phyloP scores from a whole-genome alignment of 2,113 vertebrate genomes.

The Oreochromis tanganicae region DNA sequence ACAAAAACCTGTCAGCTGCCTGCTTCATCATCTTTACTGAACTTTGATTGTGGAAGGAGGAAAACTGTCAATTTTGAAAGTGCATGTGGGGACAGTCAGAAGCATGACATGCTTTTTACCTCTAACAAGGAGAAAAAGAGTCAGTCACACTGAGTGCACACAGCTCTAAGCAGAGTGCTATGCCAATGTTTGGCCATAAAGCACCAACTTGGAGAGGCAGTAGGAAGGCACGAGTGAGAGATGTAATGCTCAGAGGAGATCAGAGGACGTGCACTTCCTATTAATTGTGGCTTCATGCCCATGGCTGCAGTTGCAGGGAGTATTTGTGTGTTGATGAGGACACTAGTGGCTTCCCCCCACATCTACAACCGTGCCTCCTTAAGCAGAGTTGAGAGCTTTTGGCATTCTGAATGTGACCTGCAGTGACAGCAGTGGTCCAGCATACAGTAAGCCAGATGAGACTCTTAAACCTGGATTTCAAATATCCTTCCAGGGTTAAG shows the following conservation, averaged over 20 bases:
- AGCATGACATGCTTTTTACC: not conserved
- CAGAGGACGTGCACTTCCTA: not conserved
- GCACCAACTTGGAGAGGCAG: not conserved
- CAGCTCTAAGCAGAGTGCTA: not conserved
- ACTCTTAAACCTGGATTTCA: not conserved
- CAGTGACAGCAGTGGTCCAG: conserved; percentile 1
- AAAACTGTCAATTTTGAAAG: not conserved
- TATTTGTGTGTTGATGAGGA: conserved; percentile 3
- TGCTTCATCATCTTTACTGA: not conserved
- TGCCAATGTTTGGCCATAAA: not conserved
- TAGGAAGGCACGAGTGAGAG: not conserved
- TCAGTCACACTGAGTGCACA: not conserved
- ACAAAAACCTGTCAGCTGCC: not conserved
- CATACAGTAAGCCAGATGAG: not conserved
- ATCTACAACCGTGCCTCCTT: not conserved
- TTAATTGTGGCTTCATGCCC: conserved; percentile 42
- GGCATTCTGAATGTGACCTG: conserved; percentile 9
- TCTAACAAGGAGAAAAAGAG: not conserved
- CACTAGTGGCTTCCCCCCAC: not conserved
- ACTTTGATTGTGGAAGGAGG: not conserved
- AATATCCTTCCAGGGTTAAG: not conserved
- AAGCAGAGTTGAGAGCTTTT: not conserved
- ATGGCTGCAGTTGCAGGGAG: conserved; percentile 6
- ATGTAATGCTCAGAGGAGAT: not conserved
- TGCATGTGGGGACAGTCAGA: not conserved